Base-by-base conservation (phyloP, 2,113 vertebrate genomes). In the Eulacestoma nigropectus region DNA sequence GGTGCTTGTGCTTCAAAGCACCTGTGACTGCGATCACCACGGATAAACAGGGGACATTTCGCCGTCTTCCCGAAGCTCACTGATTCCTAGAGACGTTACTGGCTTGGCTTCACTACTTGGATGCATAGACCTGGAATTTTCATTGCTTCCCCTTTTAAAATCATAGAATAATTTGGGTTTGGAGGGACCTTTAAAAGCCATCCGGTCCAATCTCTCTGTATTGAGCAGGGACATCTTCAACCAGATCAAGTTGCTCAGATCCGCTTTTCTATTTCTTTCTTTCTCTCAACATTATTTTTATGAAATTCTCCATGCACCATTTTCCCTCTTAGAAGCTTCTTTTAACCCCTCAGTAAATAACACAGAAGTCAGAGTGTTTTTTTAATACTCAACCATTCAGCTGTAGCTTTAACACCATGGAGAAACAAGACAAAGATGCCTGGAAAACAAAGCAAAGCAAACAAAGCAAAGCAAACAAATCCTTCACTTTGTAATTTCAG, bases 401-500 rank as follows among this genome's bases (percentile, higher is more conserved):
- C 35, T 53, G 42, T 16, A 27, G 6, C 3, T 72, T 84, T 59
- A 65, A 33, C 13, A 13, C 22, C 3, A 1, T 8, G 4, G 6
- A 16, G 15, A 35, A 77, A 52, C 0, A 1, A 50, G 37, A 26
- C 47, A 12, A 59, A 59, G 13, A 17, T 42, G 44, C 25, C 55
- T 65, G 60, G 16, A 53, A 62, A 78, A 18, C 27, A 84, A 32
- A 72, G 19, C 7, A 63, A n/a, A 59, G 23, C 15, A 41, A 64
- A 42, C 16, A 8, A 60, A 21, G 13, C 30, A 65, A 76, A 50
- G 32, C 9, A 44, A 44, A 23, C 18, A 60, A 33, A 52, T 52
- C 11, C 46, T 83, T 47, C 22, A 17, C 47, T 56, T 49, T 90
- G 65, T 70, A 15, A 87, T 94, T 95, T 88, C 94, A 97, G 98